Evolutionary conservation across 2,888 invertebrate genomes (phyloP), one percentile per base, ranked within the genome.

Genomic region (Steinernema hermaphroditum): DNA sequence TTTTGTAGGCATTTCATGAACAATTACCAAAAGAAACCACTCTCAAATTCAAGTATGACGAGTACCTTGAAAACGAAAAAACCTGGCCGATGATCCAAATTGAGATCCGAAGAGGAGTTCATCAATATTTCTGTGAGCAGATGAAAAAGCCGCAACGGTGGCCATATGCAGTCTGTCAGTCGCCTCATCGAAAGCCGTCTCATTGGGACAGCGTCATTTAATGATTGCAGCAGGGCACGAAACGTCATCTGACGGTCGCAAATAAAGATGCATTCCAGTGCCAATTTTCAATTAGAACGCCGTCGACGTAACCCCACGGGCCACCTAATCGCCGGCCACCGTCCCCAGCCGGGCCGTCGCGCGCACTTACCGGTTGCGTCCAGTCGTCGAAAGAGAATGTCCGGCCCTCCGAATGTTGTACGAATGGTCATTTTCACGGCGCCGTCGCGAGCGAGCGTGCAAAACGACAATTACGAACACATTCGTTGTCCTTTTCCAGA

Each of bases 181-280:
- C 37, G 37, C 37, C 37, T 37, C 37, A 37, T 37, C 12, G 37
- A 8, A 4, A 12, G 37, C 12, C 12, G 37, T 37, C 37, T 37
- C 37, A 37, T 37, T 37, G 37, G 37, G 37, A 37, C 37, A 54
- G 62, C 62, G 62, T 27, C 62, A 32, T 62, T 62, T 29, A 62
- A 62, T 62, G 62, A 62, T 62, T 62, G 62, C 62, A 16, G 16
- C 19, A 62, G 62, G 29, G 32, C 62, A 62, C 62, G 62, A 62
- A 62, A 62, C 62, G 32, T 62, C 62, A 62, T 62, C 29, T 14
- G 16, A 62, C 27, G 62, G 62, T 62, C 62, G 8, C 27, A 62
- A 62, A 62, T 62, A 62, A 62, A 62, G 62, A 62, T 32, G 62
- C 62, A 62, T 62, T 62, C 62, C 62, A 62, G 29, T 62, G 62